These are phyloP conservation scores for Torymus tubicola DNA, from an alignment of 2,888 invertebrate genomes.

Conservation along the genomic window DNA sequence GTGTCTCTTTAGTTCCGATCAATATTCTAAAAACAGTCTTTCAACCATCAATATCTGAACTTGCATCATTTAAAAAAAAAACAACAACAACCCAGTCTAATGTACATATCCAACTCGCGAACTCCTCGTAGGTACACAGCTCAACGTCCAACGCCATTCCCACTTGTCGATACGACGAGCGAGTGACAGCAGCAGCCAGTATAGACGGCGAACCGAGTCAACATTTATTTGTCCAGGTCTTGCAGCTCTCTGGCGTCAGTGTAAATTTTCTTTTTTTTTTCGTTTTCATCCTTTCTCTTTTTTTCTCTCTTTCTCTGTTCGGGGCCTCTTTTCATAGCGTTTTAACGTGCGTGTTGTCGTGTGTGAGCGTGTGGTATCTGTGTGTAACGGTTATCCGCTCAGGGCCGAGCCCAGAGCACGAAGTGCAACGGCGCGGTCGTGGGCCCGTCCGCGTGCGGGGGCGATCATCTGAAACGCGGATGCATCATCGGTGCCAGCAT, in stretches of 20 bases:
- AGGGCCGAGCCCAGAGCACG: slow-evolving; percentile 80
- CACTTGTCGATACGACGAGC: too few species aligned
- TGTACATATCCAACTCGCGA: neutral
- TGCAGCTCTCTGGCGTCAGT: too few species aligned
- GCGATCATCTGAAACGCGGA: slow-evolving; percentile 92
- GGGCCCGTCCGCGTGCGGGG: slow-evolving; percentile 79
- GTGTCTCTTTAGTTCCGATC: neutral
- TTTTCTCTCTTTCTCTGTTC: too few species aligned
- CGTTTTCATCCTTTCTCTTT: too few species aligned
- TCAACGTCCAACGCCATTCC: too few species aligned
- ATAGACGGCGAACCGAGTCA: too few species aligned
- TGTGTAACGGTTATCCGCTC: slow-evolving; percentile 59
- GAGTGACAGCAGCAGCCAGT: too few species aligned
- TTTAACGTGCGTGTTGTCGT: slow-evolving; percentile 22
- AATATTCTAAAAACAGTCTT: slow-evolving; percentile 17
- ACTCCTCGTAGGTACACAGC: slow-evolving; percentile 1
- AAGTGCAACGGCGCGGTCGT: slow-evolving; percentile 78
- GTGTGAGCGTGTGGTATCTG: slow-evolving; percentile 39
- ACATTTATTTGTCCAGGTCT: too few species aligned
- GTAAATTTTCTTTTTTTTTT: too few species aligned
- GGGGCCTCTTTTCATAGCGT: slow-evolving; percentile 21
- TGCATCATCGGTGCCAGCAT: slow-evolving; percentile 85
- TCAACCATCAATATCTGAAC: slow-evolving; percentile 31
- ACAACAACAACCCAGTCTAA: neutral
- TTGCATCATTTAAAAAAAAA: slow-evolving; percentile 6